Percentiles rank a stretch among this genome's conserved stretches.
phyloP scores from a whole-genome alignment of 2,888 invertebrate species.

The Phymatocera aterrima region DNA sequence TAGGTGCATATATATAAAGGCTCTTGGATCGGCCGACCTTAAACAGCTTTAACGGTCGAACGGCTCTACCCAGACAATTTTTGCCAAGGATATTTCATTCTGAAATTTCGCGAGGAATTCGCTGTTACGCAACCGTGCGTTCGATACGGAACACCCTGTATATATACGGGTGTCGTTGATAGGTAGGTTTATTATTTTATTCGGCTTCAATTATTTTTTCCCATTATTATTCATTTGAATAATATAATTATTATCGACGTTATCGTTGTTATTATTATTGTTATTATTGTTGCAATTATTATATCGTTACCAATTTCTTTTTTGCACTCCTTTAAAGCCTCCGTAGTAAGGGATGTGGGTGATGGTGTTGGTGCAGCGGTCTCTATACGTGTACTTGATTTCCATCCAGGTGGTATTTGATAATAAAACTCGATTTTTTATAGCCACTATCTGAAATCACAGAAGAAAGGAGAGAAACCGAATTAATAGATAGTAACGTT shows the following conservation, averaged over 20 bases:
- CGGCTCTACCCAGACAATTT: too few relatives aligned
- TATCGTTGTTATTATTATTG: neutral
- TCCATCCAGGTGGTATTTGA: neutral
- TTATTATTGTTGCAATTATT: neutral
- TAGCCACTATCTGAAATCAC: conserved; percentile 7
- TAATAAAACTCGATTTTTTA: neutral
- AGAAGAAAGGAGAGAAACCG: neutral
- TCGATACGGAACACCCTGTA: too few relatives aligned
- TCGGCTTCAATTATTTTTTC: neutral
- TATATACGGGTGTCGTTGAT: too few relatives aligned
- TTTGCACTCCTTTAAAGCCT: neutral
- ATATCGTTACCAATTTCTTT: conserved; percentile 3
- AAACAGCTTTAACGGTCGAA: too few relatives aligned
- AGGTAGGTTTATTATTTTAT: neutral
- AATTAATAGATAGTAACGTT: neutral
- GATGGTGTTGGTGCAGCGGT: neutral
- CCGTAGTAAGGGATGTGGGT: neutral
- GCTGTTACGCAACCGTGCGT: too few relatives aligned
- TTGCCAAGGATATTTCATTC: too few relatives aligned
- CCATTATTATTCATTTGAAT: neutral
- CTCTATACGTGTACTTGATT: neutral
- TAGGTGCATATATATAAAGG: too few relatives aligned
- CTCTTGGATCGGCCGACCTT: too few relatives aligned
- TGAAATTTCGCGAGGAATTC: too few relatives aligned
- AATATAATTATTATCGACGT: neutral